Conservation (phyloP, 2,888 invertebrate species). For the Fragum fragum region DNA sequence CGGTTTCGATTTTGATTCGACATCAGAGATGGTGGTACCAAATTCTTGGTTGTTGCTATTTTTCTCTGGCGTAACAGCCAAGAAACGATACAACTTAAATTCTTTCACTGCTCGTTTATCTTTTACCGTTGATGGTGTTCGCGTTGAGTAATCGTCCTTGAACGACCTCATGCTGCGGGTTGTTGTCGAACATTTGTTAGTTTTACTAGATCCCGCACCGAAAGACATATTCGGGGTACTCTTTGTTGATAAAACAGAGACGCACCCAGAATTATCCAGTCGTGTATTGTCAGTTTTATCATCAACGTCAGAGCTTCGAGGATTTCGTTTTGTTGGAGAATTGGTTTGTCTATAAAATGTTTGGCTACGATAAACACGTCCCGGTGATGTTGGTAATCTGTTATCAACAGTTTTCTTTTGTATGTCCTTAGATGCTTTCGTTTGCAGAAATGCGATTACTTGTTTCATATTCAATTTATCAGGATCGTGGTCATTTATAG, state of each 20-base stretch:
- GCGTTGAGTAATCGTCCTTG: neutral
- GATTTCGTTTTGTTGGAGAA: neutral
- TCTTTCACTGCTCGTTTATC: slow-evolving; percentile 60
- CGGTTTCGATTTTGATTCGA: slow-evolving; percentile 1
- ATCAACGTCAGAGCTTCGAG: neutral
- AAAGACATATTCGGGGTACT: slow-evolving; percentile 63
- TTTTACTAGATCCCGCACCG: slow-evolving; percentile 3
- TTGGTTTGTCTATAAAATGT: slow-evolving; percentile 12
- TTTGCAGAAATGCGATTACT: slow-evolving; percentile 78
- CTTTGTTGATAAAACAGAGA: slow-evolving; percentile 64
- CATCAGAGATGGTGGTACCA: slow-evolving; percentile 40
- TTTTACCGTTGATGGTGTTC: neutral
- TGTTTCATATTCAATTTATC: slow-evolving; percentile 82
- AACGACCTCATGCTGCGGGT: slow-evolving; percentile 6
- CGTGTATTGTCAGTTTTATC: slow-evolving; percentile 34
- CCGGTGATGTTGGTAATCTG: slow-evolving; percentile 7
- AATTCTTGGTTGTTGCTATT: slow-evolving; percentile 36
- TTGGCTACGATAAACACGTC: slow-evolving; percentile 15
- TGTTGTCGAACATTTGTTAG: neutral
- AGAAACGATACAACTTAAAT: slow-evolving; percentile 76
- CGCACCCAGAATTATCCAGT: slow-evolving; percentile 45
- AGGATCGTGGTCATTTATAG: slow-evolving; percentile 79
- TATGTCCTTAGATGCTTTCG: slow-evolving; percentile 57
- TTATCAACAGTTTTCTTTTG: slow-evolving; percentile 40
- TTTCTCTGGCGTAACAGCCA: slow-evolving; percentile 72